Evolutionary conservation across 2,113 vertebrate genomes (phyloP).

Genomic region (Mesocricetus auratus): DNA sequence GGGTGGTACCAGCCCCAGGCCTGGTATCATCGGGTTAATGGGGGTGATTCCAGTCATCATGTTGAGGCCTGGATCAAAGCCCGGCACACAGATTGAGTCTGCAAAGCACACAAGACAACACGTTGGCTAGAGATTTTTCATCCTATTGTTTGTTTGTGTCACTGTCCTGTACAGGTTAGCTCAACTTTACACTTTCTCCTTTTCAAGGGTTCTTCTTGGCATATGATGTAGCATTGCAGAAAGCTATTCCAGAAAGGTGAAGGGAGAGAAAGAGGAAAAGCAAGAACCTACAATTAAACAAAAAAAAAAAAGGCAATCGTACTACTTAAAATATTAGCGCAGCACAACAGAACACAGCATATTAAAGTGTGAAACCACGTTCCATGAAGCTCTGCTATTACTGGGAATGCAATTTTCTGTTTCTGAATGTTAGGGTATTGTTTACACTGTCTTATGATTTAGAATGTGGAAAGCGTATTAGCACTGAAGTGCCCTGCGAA

Average conservation of each 20-base stretch:
- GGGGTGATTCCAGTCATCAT: slow-evolving; percentile 94
- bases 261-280: neutral
- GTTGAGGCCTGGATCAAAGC: slow-evolving; percentile 94
- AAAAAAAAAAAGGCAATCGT: slow-evolving; percentile 66
- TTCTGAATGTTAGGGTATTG: slow-evolving; percentile 60
- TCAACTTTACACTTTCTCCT: neutral
- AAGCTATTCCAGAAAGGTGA: slow-evolving; percentile 22
- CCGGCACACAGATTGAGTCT: slow-evolving; percentile 96
- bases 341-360: slow-evolving; percentile 52
- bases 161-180: slow-evolving; percentile 51
- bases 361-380: slow-evolving; percentile 64
- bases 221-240: neutral
- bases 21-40: slow-evolving; percentile 95
- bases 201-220: neutral
- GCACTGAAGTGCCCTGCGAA: slow-evolving; percentile 65
- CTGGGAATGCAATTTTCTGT: slow-evolving; percentile 71
- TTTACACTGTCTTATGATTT: slow-evolving; percentile 76
- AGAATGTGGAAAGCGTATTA: slow-evolving; percentile 66
- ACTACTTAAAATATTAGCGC: slow-evolving; percentile 80
- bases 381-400: slow-evolving; percentile 65
- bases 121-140: slow-evolving; percentile 69
- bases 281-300: slow-evolving; percentile 29
- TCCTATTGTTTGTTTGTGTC: slow-evolving; percentile 11
- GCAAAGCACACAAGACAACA: slow-evolving; percentile 81
- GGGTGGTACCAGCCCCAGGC: slow-evolving; percentile 93